Evolutionary conservation across 2,113 vertebrate genomes (phyloP).

Genomic region (Pedionomus torquatus): DNA sequence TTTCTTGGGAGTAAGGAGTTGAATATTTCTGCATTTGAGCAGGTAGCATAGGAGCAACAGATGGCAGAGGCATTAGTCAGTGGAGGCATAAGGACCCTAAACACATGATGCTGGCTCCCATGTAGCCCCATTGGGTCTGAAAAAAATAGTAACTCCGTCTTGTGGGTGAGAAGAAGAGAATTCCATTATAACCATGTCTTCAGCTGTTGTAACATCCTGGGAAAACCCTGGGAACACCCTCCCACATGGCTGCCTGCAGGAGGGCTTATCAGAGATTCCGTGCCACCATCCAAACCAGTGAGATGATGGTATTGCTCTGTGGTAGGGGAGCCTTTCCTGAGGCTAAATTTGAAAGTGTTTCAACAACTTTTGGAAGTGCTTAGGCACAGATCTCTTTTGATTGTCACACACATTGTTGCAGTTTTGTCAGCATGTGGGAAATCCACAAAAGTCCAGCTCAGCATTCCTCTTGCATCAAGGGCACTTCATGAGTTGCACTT

Average conservation of each 20-base stretch:
- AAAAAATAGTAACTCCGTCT: background rate
- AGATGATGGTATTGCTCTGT: background rate
- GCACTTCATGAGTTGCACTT: background rate
- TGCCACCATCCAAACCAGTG: background rate
- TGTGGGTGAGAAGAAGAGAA: background rate
- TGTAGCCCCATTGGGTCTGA: background rate
- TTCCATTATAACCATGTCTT: background rate
- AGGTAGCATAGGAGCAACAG: background rate
- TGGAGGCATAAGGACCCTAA: background rate
- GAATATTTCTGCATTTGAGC: background rate
- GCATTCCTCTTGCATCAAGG: background rate
- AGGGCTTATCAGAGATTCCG: background rate
- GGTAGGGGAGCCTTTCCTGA: background rate
- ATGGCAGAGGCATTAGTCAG: background rate
- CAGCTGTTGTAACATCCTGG: background rate
- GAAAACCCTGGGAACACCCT: background rate
- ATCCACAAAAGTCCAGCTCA: background rate
- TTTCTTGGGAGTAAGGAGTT: background rate
- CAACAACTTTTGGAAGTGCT: background rate
- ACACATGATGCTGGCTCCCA: background rate
- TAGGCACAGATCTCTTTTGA: background rate
- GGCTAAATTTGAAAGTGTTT: background rate
- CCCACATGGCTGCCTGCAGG: background rate
- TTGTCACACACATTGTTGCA: background rate
- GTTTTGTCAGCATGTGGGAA: background rate